Evolutionary conservation across 2,797 vertebrate genomes (phyloP).

Genomic region (Labroides dimidiatus): DNA sequence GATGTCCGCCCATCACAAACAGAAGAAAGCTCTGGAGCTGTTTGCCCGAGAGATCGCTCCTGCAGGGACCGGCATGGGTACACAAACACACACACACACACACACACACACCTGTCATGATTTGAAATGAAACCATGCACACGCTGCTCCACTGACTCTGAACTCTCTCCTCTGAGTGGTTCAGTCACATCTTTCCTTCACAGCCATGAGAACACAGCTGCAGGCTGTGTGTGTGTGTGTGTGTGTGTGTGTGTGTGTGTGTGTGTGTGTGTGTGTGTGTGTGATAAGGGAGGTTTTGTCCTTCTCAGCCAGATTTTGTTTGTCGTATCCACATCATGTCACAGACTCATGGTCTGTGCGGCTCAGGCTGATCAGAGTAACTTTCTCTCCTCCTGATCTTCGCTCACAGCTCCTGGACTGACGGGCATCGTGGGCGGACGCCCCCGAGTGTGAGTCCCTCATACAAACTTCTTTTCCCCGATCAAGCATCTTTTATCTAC

Average conservation of each 20-base stretch:
- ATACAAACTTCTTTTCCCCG: constrained; percentile 43
- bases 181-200: too few relatives aligned
- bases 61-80: constrained; percentile 92
- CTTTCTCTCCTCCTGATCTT: background rate
- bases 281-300: constrained; percentile 30
- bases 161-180: too few relatives aligned
- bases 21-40: constrained; percentile 88
- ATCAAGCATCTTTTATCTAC: too few relatives aligned
- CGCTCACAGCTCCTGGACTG: constrained; percentile 85
- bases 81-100: background rate
- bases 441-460: constrained; percentile 85
- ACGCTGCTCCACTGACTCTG: too few relatives aligned
- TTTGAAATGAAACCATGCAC: too few relatives aligned
- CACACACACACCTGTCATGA: too few relatives aligned
- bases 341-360: constrained; percentile 37
- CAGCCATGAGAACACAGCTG: too few relatives aligned
- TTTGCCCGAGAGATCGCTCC: constrained; percentile 88
- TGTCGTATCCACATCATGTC: constrained; percentile 13
- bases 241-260: too few relatives aligned
- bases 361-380: too few relatives aligned
- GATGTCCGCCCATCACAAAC: constrained; percentile 88
- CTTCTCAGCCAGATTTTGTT: constrained; percentile 38
- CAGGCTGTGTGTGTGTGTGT: too few relatives aligned
- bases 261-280: too few relatives aligned
- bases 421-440: constrained; percentile 85